phyloP scores from a whole-genome alignment of 2,888 invertebrate genomes.

The Tillus elongatus region DNA sequence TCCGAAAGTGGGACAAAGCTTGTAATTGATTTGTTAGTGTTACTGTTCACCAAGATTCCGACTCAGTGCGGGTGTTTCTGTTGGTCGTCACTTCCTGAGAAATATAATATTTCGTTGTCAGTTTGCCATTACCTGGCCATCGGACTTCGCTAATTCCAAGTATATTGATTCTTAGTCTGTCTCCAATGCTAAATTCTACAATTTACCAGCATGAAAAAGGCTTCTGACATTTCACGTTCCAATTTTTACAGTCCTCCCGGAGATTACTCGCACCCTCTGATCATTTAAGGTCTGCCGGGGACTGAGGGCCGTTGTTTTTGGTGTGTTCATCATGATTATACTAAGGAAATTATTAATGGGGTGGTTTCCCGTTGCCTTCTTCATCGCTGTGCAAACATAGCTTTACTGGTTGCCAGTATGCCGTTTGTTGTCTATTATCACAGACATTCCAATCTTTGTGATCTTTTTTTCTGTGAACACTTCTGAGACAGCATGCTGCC shows the following conservation, averaged over 20 bases:
- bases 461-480: background rate
- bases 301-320: background rate
- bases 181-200: slow-evolving; percentile 1
- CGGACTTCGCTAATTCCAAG: slow-evolving; percentile 2
- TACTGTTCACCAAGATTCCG: slow-evolving; percentile 1
- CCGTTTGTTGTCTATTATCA: no score
- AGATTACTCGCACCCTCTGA: slow-evolving; percentile 2
- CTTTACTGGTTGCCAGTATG: slow-evolving; percentile 1
- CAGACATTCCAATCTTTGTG: no score
- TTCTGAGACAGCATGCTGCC: slow-evolving; percentile 1
- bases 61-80: slow-evolving; percentile 1
- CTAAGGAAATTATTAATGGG: slow-evolving; percentile 3
- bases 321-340: background rate
- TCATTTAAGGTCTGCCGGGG: slow-evolving; percentile 2
- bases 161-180: slow-evolving; percentile 1
- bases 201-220: background rate
- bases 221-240: slow-evolving; percentile 2
- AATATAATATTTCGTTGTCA: background rate
- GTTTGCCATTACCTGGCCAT: background rate
- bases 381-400: slow-evolving; percentile 2
- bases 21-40: slow-evolving; percentile 1
- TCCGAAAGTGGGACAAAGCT: slow-evolving; percentile 1
- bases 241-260: slow-evolving; percentile 2
- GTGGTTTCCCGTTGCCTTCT: slow-evolving; percentile 4
- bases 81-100: slow-evolving; percentile 4